Base-by-base conservation (phyloP, 2,797 vertebrate species). In the Muraenolepis orangiensis region DNA sequence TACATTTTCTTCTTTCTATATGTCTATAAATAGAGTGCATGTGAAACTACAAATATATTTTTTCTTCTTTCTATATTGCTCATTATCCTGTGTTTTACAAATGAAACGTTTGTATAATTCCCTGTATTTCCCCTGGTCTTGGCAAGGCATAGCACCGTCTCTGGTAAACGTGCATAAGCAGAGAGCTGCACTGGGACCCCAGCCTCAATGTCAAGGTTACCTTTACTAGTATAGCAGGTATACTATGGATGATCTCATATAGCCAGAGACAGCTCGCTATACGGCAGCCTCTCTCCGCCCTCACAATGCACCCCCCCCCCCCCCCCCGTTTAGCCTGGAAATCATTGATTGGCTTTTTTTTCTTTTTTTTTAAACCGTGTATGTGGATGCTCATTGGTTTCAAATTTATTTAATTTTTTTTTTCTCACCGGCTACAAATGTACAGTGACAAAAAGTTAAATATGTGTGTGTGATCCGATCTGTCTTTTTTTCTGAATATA, bases 191-290 rank as follows among this genome's bases (percentile, higher is more conserved):
- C 61, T 66, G 26, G 61, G 42, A 51, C 20, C 13, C 16, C 42
- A 66, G 61, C 23, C 28, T 66, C 61, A 28, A 28, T 28, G 61
- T 66, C 61, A 66, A 66, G 61, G 61, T 66, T 66, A 66, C 61
- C 61, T 66, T 66, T 66, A 11, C n/a, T 26, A 66, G 61, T 66
- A n/a, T n/a, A n/a, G 61, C 61, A 66, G 61, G 61, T 28, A 20
- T 38, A n/a, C 12, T n/a, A n/a, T 66, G 28, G n/a, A 66, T 66
- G 61, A 66, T 66, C 51, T 26, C 16, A 26, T 23, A 28, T n/a
- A n/a, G n/a, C n/a, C 23, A 1, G n/a, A 26, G 61, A 66, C n/a
- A 66, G 26, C 23, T 8, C 11, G 23, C n/a, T 26, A 6, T 23
- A 28, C 28, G 26, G 61, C 4, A 66, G 61, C 61, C 2, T 66